Evolutionary conservation across 1,140 invertebrate species (phyloP), one percentile per base, ranked within the genome.

Genomic region (Drosophila bocqueti): DNA sequence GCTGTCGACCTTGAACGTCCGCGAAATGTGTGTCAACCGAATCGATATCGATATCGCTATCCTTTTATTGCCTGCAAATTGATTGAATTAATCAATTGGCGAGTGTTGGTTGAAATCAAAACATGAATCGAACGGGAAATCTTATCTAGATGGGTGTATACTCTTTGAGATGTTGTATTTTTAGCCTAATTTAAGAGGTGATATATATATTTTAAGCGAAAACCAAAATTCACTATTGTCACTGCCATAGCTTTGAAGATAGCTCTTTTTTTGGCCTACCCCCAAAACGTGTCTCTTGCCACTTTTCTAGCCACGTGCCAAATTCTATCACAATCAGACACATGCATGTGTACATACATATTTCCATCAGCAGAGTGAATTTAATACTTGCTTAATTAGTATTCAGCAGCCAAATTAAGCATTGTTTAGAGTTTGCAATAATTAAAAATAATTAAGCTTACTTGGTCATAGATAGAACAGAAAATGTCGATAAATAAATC

Each of bases 21-120:
- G 57, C 21, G 42, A 74, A 67, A 62, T 80, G 58, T 75, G 42
- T 47, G 76, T 79, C 68, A 74, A 73, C 3, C 29, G 29, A 43
- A 46, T 45, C 45, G 31, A 64, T 46, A 69, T 87, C 64, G 76
- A 87, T 86, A 46, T 45, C 36, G 31, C 57, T 46, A 69, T 87
- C 71, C 79, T 86, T 86, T 86, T 79, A 83, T 87, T 83, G 79
- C 54, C 40, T 49, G 60, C 71, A 57, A 86, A 86, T 85, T 86
- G 75, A 85, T 81, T 81, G 24, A 81, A 79, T 82, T 71, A 79
- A 79, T 85, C 29, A 81, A 79, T 85, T 29, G 65, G 26, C 55
- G 42, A 64, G 49, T 54, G 36, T 55, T 31, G 46, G 54, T 40
- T 40, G 5, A 58, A 68, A 50, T 67, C 47, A 72, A 54, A 78